These are phyloP conservation scores for Branchinecta sandiegonensis DNA, from an alignment of 2,888 invertebrate species.

Conservation along the genomic window DNA sequence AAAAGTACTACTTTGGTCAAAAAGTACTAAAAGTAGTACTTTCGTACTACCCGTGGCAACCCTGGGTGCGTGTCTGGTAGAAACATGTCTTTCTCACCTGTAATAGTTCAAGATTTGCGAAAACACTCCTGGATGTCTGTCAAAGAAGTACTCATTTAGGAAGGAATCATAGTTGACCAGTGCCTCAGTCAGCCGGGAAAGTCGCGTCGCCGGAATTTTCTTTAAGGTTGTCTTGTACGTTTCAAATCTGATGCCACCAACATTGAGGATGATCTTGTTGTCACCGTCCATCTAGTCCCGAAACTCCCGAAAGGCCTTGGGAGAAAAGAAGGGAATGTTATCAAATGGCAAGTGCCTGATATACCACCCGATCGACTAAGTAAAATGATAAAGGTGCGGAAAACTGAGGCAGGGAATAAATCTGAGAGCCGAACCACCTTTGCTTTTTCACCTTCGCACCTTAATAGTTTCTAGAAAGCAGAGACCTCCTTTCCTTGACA, in stretches of 20 bases:
- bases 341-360: too few relatives aligned
- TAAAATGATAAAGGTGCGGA: too few relatives aligned
- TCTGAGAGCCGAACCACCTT: too few relatives aligned
- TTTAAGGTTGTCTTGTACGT: slow-evolving; percentile 67
- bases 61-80: background rate
- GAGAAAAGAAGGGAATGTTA: too few relatives aligned
- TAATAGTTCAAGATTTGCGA: slow-evolving; percentile 79
- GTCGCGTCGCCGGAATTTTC: slow-evolving; percentile 73
- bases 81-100: slow-evolving; percentile 29
- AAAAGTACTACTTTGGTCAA: too few relatives aligned
- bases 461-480: too few relatives aligned
- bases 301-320: background rate
- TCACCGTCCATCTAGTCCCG: slow-evolving; percentile 57
- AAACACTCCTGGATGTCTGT: slow-evolving; percentile 75
- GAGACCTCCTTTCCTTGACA: too few relatives aligned
- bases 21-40: too few relatives aligned
- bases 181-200: slow-evolving; percentile 66
- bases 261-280: slow-evolving; percentile 83
- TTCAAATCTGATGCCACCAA: slow-evolving; percentile 69
- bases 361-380: too few relatives aligned
- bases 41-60: too few relatives aligned
- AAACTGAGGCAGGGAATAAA: too few relatives aligned
- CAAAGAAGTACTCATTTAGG: slow-evolving; percentile 76
- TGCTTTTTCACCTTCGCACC: too few relatives aligned
- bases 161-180: slow-evolving; percentile 77